Percentiles rank a stretch among this genome's conserved stretches.
Evolutionary conservation across 2,888 invertebrate genomes (phyloP).

Genomic region (Ectemnius cavifrons): DNA sequence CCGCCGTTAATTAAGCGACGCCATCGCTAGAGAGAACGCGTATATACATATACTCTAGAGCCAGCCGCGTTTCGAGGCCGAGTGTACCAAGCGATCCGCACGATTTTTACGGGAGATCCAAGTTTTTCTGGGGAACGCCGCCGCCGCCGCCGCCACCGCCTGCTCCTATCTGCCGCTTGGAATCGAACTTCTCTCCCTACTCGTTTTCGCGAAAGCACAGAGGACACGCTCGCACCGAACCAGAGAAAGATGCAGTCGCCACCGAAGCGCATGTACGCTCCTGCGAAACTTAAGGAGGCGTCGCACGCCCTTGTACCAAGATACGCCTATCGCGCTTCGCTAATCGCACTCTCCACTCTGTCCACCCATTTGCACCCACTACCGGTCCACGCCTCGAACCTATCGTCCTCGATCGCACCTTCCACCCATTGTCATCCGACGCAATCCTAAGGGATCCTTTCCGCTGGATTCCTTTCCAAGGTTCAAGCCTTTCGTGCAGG

Average conservation of each 20-base stretch:
- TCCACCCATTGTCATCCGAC: conserved; percentile 33
- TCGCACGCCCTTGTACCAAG: conserved; percentile 63
- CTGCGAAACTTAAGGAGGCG: conserved; percentile 59
- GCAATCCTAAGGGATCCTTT: too few species aligned
- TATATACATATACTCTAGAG: conserved; percentile 29
- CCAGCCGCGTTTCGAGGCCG: conserved; percentile 24
- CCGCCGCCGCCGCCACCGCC: conserved; percentile 15
- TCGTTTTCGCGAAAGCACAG: conserved; percentile 21
- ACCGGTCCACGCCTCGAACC: conserved; percentile 50
- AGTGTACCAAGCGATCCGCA: conserved; percentile 44
- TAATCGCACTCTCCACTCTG: conserved; percentile 47
- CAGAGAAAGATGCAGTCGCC: conserved; percentile 9
- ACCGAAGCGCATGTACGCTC: too few species aligned
- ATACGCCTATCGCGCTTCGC: conserved; percentile 57
- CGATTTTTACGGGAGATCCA: conserved; percentile 48
- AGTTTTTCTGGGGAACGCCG: conserved; percentile 38
- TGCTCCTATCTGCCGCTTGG: conserved; percentile 65
- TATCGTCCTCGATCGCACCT: conserved; percentile 40
- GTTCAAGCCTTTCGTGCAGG: conserved; percentile 29
- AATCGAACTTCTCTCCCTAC: conserved; percentile 57
- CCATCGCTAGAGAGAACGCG: conserved; percentile 52
- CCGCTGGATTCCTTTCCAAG: too few species aligned
- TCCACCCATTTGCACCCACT: conserved; percentile 61
- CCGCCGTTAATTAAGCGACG: conserved; percentile 72
- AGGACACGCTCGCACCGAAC: background rate